phyloP scores from a whole-genome alignment of 2,888 invertebrate genomes.

The Agriotes lineatus region DNA sequence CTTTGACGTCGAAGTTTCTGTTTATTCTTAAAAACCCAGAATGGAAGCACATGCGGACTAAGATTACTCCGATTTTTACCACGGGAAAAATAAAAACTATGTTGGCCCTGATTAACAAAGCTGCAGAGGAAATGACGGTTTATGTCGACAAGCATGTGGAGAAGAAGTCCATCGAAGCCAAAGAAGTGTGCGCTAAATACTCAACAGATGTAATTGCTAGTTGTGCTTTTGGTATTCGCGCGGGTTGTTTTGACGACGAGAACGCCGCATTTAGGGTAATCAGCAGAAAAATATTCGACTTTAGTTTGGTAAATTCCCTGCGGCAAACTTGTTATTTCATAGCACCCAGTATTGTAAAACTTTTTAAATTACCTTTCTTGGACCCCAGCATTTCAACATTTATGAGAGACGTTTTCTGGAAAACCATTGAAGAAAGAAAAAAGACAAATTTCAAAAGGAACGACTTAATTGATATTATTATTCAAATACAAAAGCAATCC shows the following conservation, averaged over 20 bases:
- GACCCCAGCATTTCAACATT: not conserved
- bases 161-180: no score
- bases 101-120: no score
- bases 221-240: no score
- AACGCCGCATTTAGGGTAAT: not conserved
- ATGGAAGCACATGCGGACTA: no score
- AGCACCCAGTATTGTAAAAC: not conserved
- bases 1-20: constrained; percentile 63
- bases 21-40: constrained; percentile 66
- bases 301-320: not conserved
- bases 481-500: no score
- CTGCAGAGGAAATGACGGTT: not conserved
- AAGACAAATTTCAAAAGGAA: no score
- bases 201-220: no score
- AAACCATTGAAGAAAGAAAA: not conserved
- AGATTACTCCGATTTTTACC: no score
- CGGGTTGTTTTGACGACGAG: not conserved
- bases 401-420: not conserved
- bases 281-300: not conserved
- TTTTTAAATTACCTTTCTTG: not conserved
- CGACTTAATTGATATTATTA: no score
- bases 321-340: no score
- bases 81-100: no score
- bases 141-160: not conserved
- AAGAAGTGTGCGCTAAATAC: no score